Conservation (phyloP, 2,113 vertebrate genomes). For the Porphyrio hochstetteri region DNA sequence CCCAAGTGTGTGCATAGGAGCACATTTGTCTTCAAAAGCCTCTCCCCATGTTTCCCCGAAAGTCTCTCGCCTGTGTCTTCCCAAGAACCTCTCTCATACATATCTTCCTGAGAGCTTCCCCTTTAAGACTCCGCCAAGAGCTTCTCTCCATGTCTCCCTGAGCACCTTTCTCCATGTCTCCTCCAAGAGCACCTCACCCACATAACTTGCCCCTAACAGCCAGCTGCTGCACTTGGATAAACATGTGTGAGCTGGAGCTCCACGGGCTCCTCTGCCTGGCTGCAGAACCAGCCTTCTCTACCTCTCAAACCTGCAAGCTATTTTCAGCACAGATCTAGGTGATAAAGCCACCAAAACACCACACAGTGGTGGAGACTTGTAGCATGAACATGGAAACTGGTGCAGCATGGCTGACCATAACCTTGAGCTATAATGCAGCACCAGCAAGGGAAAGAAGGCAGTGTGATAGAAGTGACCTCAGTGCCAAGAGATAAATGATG, state of each 20-base stretch:
- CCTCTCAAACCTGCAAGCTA: neutral
- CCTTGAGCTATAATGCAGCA: neutral
- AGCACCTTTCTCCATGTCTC: neutral
- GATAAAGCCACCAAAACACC: neutral
- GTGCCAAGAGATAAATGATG: neutral
- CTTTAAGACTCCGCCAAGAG: neutral
- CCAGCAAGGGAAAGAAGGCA: neutral
- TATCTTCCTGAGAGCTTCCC: neutral
- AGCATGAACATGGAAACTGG: neutral
- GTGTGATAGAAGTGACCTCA: rapidly evolving
- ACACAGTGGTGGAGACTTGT: neutral
- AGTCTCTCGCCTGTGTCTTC: neutral
- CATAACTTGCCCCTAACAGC: neutral
- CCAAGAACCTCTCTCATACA: no score
- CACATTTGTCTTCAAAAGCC: neutral
- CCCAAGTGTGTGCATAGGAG: neutral
- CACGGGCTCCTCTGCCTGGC: neutral
- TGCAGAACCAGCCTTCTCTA: neutral
- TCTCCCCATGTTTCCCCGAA: neutral
- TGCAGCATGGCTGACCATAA: neutral
- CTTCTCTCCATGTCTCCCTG: neutral
- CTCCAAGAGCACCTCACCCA: neutral
- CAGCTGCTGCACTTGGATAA: neutral
- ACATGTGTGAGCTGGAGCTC: neutral
- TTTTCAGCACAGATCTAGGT: neutral